phyloP scores from a whole-genome alignment of 1,140 invertebrate species.

The Pygmarrhopalites habei region DNA sequence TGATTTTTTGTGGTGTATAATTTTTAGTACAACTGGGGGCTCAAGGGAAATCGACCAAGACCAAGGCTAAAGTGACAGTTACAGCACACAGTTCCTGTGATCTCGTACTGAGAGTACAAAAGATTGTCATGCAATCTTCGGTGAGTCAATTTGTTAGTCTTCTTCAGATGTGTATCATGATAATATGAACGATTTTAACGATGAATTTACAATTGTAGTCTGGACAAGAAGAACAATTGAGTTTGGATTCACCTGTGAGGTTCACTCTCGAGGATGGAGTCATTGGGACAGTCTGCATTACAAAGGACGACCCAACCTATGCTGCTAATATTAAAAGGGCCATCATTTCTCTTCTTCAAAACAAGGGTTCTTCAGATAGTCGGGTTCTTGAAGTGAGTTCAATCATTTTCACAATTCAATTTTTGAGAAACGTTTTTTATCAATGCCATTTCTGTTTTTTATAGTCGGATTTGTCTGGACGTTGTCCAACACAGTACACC shows the following conservation, averaged over 20 bases:
- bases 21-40: too few species aligned
- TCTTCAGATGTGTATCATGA: not conserved
- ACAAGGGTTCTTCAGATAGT: conserved; percentile 42
- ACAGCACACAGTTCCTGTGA: conserved; percentile 56
- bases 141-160: conserved; percentile 43
- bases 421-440: not conserved
- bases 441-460: conserved; percentile 17
- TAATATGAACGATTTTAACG: not conserved
- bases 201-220: not conserved
- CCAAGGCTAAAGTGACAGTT: conserved; percentile 54
- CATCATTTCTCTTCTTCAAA: conserved; percentile 74
- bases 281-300: conserved; percentile 61
- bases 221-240: conserved; percentile 29
- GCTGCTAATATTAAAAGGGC: conserved; percentile 77
- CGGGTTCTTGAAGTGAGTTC: not conserved
- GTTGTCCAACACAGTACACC: conserved; percentile 65
- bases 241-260: conserved; percentile 50
- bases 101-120: conserved; percentile 53
- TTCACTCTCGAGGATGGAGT: conserved; percentile 65
- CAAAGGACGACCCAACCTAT: conserved; percentile 50
- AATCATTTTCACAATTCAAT: not conserved
- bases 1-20: too few species aligned
- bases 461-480: conserved; percentile 74
- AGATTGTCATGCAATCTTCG: conserved; percentile 51
- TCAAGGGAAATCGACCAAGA: conserved; percentile 48